A percentile compares a stretch with the other conserved stretches of the same genome.
Evolutionary conservation across 2,888 invertebrate genomes (phyloP).

Genomic region (Asteroscopus sphinx): DNA sequence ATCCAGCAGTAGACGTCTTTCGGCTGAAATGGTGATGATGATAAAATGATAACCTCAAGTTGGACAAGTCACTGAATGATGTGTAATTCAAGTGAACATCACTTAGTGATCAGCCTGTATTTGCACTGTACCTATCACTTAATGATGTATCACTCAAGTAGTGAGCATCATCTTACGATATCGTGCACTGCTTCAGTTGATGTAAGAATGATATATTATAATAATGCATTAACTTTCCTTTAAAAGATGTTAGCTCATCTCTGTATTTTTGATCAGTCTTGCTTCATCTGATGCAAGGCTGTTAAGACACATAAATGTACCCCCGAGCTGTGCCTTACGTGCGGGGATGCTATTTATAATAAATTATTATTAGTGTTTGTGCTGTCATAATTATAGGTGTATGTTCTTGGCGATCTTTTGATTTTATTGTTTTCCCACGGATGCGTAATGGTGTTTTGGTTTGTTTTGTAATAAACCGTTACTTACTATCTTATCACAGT

Average conservation of each 20-base stretch:
- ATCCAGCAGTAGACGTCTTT: too few relatives aligned
- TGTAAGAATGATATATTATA: too few relatives aligned
- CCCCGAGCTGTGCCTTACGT: conserved; percentile 55
- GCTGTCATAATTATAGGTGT: conserved; percentile 42
- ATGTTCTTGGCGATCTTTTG: conserved; percentile 11
- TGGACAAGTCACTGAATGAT: too few relatives aligned
- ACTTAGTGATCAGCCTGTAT: too few relatives aligned
- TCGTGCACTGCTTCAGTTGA: too few relatives aligned
- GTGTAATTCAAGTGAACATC: too few relatives aligned
- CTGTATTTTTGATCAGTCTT: conserved; percentile 53
- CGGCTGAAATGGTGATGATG: too few relatives aligned
- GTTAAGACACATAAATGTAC: conserved; percentile 65
- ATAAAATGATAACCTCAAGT: too few relatives aligned
- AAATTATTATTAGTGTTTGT: conserved; percentile 27
- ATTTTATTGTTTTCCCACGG: conserved; percentile 18
- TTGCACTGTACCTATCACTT: too few relatives aligned
- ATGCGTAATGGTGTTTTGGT: conserved; percentile 6
- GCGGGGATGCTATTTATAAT: conserved; percentile 56
- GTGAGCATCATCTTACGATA: too few relatives aligned
- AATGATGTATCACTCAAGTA: too few relatives aligned
- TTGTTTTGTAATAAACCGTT: conserved; percentile 1
- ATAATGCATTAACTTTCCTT: conserved; percentile 21
- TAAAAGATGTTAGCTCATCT: conserved; percentile 36
- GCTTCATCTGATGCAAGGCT: conserved; percentile 58
- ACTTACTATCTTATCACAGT: too few relatives aligned